These are phyloP conservation scores for Pogonocichla stellata DNA, from an alignment of 2,113 vertebrate species.

Conservation along the genomic window DNA sequence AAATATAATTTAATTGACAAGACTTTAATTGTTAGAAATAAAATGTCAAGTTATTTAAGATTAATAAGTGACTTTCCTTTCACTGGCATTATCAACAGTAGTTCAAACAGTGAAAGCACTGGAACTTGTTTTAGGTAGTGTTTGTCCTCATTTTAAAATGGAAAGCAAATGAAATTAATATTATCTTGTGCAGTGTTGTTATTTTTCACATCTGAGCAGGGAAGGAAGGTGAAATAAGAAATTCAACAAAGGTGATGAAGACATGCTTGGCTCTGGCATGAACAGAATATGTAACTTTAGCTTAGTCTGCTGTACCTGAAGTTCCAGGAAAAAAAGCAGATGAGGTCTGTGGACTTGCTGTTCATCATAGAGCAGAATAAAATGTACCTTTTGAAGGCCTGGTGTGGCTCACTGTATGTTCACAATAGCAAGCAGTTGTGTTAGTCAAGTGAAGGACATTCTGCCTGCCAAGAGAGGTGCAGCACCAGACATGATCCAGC, in stretches of 20 bases:
- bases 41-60: conserved; percentile 25
- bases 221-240: neutral
- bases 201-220: neutral
- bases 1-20: neutral
- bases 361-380: neutral
- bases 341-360: neutral
- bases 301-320: neutral
- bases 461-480: neutral
- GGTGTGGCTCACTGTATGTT: neutral
- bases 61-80: neutral
- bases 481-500: neutral
- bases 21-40: conserved; percentile 16
- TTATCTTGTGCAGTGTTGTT: neutral
- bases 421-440: neutral
- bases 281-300: neutral
- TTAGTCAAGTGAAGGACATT: neutral
- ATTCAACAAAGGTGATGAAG: neutral
- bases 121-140: neutral
- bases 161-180: neutral
- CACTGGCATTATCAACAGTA: neutral
- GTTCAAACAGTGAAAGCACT: conserved; percentile 12
- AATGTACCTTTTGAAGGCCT: neutral
- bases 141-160: neutral
- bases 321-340: neutral
- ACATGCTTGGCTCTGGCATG: neutral